Base-by-base conservation (phyloP, 2,888 invertebrate genomes). In the Netelia virgata region DNA sequence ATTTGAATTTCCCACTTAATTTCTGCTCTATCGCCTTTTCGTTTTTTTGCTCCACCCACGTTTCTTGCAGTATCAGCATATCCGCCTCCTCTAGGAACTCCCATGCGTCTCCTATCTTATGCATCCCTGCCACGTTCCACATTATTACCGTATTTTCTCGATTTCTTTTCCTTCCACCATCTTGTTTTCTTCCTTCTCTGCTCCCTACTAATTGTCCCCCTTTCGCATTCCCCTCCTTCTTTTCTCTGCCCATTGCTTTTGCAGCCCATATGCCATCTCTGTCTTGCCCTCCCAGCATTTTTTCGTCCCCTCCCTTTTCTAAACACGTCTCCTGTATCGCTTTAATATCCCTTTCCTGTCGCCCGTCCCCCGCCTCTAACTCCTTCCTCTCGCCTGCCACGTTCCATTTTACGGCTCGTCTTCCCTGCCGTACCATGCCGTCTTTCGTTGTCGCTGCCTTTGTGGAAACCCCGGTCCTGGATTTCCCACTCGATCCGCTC, bases 41-140 rank as follows among this genome's bases (percentile, higher is more conserved):
- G n/a, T n/a, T n/a, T n/a, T n/a, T n/a, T n/a, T n/a, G n/a, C n/a
- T n/a, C n/a, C n/a, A 47, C 10, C 79, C 79, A 79, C 20, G 41
- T 28, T 16, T 55, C 55, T 55, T 55, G 55, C 55, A 55, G 8
- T 16, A 55, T 16, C 8, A 64, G 5, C 16, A 73, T 14, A 61
- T 73, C 61, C 5, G 10, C 18, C 41, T 20, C 53, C 41, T n/a
- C n/a, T 20, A 61, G 14, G 23, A 20, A 72, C 16, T 41, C 59
- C 47, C 23, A 79, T 28, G 50, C 43, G 10, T 0, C 11, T n/a
- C n/a, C n/a, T n/a, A n/a, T n/a, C n/a, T n/a, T n/a, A n/a, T n/a
- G n/a, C n/a, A n/a, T n/a, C n/a, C 72, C 79, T 20, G 72, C 79
- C 0, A 79, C 57, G 20, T 79, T 79, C 72, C 72, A 61, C 47